Base-by-base conservation (phyloP, 2,888 invertebrate genomes). In the Dynastes hyllus region DNA sequence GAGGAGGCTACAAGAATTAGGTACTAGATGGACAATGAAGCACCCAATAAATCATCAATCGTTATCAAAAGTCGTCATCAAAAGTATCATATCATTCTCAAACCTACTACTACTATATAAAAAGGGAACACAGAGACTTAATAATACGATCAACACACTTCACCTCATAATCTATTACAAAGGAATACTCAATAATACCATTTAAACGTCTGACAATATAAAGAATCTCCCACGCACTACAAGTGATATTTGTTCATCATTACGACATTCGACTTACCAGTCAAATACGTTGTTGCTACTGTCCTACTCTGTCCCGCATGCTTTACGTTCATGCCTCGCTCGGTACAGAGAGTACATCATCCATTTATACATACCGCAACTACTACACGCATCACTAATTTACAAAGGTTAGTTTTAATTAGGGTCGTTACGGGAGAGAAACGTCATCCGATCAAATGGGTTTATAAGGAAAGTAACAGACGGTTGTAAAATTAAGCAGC, bases 401-500 rank as follows among this genome's bases (percentile, higher is more conserved):
- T 75, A 75, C 45, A 75, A 75, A 61, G 73, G 73, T 75, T 75
- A 61, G 61, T 22, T 61, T 61, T 75, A 75, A 75, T 75, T 75
- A 75, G 37, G 63, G 13, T 45, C 55, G 58, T 6, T 61, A 55
- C 61, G 32, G 61, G 45, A 75, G 73, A 45, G 50, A 75, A 61
- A 51, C 51, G 51, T 69, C 69, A 69, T 69, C 40, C n/a, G 0
- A 37, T 45, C 51, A 29, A 69, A 63, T 63, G 32, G 29, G 27
- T 63, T 29, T 13, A 2, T 58, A 9, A 22, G 55, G 55, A 8
- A 22, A 58, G 22, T 58, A 22, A 22, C 3, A 16, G 55, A 58
- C 22, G 5, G 27, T 2, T 32, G n/a, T 16, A 13, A 6, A 45
- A 55, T 55, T n/a, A 6, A n/a, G 16, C n/a, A 55, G 22, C n/a